Evolutionary conservation across 2,113 vertebrate species (phyloP), one percentile per base, ranked within the genome.

Genomic region (Brachionichthys hirsutus): DNA sequence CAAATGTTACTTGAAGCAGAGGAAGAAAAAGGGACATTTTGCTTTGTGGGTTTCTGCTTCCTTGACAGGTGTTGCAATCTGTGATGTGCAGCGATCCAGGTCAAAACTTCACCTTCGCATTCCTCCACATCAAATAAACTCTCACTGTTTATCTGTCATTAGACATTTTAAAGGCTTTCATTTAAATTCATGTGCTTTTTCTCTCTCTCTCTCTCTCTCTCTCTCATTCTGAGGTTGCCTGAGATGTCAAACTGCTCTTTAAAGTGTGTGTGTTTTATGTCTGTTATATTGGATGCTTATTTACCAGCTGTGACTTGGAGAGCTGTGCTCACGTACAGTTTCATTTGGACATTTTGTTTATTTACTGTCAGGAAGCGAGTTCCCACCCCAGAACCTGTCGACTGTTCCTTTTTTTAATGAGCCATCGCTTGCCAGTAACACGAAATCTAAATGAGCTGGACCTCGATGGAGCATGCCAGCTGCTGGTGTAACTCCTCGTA

Each of bases 1-100:
- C 80, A 95, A 97, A 98, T 93, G 91, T 95, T 95, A 76, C 93
- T 92, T 74, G 69, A 69, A 83, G 74, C 50, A 11, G 41, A 43
- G 73, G 42, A 47, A 67, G n/a, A 66, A 54, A 70, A 64, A 30
- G 62, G 5, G 57, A 45, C 49, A 60, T 74, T 78, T 74, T 74
- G 58, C 85, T 80, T 62, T 85, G 88, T 73, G 40, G 89, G 56
- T 90, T 91, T 89, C 77, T 77, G 79, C 88, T 87, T 84, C 73
- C 70, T 67, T 67, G 69, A 76, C 90, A 92, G 89, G 90, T 92
- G 89, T 88, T 86, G 72, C 62, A 70, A 58, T 48, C 66, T 48
- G 47, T 81, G 85, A 84, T 80, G 80, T 78, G 57, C 54, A 45
- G 61, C 43, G 12, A 73, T 84, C 63, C 81, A 74, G 71, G 78